Percentiles rank a stretch among this genome's conserved stretches.
These are phyloP conservation scores for Rhorus exstirpatorius DNA, from an alignment of 2,888 invertebrate species.

Conservation along the genomic window DNA sequence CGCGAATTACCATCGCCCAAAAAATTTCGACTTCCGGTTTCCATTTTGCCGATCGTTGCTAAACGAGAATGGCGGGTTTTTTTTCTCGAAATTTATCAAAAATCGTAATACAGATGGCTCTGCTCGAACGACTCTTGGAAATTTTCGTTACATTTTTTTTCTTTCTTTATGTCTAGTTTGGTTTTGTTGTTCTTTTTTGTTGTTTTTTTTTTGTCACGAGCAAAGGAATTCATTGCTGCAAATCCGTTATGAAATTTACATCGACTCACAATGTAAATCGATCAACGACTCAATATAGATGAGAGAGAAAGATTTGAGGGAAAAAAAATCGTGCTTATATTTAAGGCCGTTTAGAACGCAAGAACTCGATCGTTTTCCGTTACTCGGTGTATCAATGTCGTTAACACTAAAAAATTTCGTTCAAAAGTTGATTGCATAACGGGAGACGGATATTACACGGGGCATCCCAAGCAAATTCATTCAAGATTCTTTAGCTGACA, in stretches of 20 bases:
- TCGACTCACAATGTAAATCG: background rate
- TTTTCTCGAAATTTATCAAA: too few relatives aligned
- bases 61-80: too few relatives aligned
- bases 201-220: too few relatives aligned
- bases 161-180: background rate
- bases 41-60: background rate
- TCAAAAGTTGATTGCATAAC: slow-evolving; percentile 42
- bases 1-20: slow-evolving; percentile 15
- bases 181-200: too few relatives aligned
- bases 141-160: background rate
- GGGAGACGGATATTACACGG: slow-evolving; percentile 17
- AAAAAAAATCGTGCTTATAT: slow-evolving; percentile 32
- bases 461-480: too few relatives aligned
- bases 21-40: slow-evolving; percentile 7
- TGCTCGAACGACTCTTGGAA: background rate
- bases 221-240: slow-evolving; percentile 25
- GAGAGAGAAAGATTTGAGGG: background rate
- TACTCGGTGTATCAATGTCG: slow-evolving; percentile 2
- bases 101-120: too few relatives aligned
- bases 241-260: slow-evolving; percentile 41
- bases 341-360: slow-evolving; percentile 5
- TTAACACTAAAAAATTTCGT: background rate
- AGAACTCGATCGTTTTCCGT: background rate
- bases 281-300: background rate
- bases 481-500: too few relatives aligned